Base-by-base conservation (phyloP, 2,797 vertebrate species). In the Serranus cabrilla region DNA sequence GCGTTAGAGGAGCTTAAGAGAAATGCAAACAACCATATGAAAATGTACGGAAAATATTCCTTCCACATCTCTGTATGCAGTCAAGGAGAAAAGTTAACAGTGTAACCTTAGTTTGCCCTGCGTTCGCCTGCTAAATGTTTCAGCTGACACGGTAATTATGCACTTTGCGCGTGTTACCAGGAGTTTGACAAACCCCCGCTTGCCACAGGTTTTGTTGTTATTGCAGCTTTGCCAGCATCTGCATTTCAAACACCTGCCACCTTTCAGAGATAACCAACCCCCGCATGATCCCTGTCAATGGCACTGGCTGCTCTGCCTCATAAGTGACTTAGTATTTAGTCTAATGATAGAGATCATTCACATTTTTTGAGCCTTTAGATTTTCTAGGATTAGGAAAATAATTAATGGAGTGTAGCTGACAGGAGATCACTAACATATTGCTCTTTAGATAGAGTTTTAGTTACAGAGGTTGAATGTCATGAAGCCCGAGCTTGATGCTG, bases 191-290 rank as follows among this genome's bases (percentile, higher is more conserved):
- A 86, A 67, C 51, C 43, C 56, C 59, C 7, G 39, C 64, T 64
- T 68, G 43, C 77, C 71, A 80, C 74, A 52, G 66, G 63, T 83
- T 82, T 81, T 87, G 76, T 87, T 87, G 69, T 86, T 79, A 88
- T 84, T 73, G 67, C 74, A 87, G 64, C 77, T 81, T 71, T 20
- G 56, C 64, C 60, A 16, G 69, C 70, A 84, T 87, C 87, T 82
- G 82, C 78, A 90, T 92, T 87, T 92, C 79, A 86, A 85, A 84
- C 66, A 86, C 78, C 78, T 87, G 87, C 75, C 89, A 85, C 69
- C 74, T 78, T 82, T 83, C 52, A 73, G 60, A 86, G 84, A 84
- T 86, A 66, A 74, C 74, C 66, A 78, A 69, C 66, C 69, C 23
- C 66, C 7, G 1, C 50, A 46, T 60, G 52, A 86, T 70, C 72